A percentile compares a stretch with the other conserved stretches of the same genome.
Conservation (phyloP, 2,113 vertebrate species). For the Corydoras maculifer region DNA sequence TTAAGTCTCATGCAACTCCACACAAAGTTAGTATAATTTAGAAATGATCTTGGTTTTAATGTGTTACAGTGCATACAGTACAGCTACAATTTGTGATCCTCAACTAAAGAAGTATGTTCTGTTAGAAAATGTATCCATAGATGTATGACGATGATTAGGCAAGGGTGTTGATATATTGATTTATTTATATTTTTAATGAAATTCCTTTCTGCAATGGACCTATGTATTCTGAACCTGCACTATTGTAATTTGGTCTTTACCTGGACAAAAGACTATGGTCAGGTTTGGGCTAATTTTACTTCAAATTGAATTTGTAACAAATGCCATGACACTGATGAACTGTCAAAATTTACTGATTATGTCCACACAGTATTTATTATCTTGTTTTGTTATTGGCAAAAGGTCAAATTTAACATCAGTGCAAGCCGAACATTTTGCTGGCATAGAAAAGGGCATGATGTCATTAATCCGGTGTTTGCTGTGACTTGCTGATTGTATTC, state of each 20-base stretch:
- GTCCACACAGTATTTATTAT: conserved; percentile 1
- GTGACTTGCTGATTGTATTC: conserved; percentile 10
- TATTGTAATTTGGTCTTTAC: neutral
- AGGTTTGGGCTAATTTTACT: neutral
- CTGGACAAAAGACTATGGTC: neutral
- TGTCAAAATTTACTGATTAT: conserved; percentile 2
- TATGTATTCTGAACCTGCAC: too few relatives aligned
- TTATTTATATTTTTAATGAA: too few relatives aligned
- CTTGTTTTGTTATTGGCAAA: conserved; percentile 11
- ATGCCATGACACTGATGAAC: conserved; percentile 9
- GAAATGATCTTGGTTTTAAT: too few relatives aligned
- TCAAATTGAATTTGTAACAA: conserved; percentile 10
- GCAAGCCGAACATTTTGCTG: conserved; percentile 5
- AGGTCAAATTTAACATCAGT: conserved; percentile 17
- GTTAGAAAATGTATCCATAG: too few relatives aligned
- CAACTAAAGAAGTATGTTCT: too few relatives aligned
- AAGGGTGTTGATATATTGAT: too few relatives aligned
- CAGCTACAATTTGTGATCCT: too few relatives aligned
- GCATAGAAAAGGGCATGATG: conserved; percentile 24
- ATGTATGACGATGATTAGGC: too few relatives aligned
- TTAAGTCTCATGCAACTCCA: too few relatives aligned
- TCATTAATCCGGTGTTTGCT: conserved; percentile 18
- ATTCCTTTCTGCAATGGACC: too few relatives aligned
- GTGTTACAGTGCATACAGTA: too few relatives aligned
- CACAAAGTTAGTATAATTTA: too few relatives aligned